These are phyloP conservation scores for Ceyx margarethae DNA, from an alignment of 2,113 vertebrate genomes.

Conservation along the genomic window DNA sequence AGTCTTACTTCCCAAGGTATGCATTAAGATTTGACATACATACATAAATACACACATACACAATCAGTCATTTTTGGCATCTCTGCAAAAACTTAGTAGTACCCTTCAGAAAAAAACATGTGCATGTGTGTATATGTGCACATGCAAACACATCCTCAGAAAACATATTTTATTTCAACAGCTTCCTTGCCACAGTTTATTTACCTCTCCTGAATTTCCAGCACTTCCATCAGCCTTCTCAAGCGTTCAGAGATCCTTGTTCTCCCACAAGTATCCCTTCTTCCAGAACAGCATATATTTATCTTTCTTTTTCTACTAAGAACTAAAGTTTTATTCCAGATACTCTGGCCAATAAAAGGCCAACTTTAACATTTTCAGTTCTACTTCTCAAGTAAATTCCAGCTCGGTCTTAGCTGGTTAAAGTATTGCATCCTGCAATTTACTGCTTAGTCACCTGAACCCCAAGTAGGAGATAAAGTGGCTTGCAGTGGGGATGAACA, in stretches of 20 bases:
- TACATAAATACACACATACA: background rate
- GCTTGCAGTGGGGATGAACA: background rate
- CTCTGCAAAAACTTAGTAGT: background rate
- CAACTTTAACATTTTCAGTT: background rate
- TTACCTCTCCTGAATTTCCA: background rate
- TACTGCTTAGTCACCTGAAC: background rate
- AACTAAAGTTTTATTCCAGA: background rate
- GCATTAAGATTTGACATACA: background rate
- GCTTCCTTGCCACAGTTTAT: background rate
- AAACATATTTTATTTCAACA: background rate
- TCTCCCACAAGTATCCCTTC: background rate
- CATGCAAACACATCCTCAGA: background rate
- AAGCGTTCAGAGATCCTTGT: background rate
- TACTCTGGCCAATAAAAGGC: background rate
- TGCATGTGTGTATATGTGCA: too few relatives aligned
- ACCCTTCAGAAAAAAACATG: background rate
- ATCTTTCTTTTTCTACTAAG: background rate
- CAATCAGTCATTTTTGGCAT: background rate
- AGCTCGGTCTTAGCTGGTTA: background rate
- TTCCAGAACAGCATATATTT: background rate
- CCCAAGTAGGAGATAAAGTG: background rate
- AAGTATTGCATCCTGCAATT: background rate
- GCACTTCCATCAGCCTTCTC: background rate
- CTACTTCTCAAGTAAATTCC: background rate
- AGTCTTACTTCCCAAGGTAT: background rate